Evolutionary conservation across 2,888 invertebrate genomes (phyloP).

Genomic region (Ophion ellenae): DNA sequence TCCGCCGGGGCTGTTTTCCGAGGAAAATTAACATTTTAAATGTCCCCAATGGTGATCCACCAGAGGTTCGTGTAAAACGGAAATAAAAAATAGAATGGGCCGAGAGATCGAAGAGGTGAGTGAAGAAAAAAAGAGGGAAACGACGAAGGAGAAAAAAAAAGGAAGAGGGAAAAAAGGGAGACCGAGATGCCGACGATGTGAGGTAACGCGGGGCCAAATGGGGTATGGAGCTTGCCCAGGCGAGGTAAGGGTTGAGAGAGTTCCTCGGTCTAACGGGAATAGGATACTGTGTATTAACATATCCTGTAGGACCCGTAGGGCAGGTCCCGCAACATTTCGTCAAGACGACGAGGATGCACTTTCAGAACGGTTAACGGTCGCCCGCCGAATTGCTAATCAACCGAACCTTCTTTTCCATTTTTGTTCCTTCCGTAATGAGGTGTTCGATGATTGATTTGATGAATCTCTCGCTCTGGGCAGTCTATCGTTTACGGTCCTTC

Average conservation of each 20-base stretch:
- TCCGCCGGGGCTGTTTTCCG: slow-evolving; percentile 59
- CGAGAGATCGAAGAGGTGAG: not conserved
- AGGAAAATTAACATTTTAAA: slow-evolving; percentile 79
- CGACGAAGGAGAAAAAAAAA: slow-evolving; percentile 10
- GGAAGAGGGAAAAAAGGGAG: slow-evolving; percentile 25
- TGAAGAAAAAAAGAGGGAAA: not conserved
- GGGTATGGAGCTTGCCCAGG: slow-evolving; percentile 8
- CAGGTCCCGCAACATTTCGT: slow-evolving; percentile 78
- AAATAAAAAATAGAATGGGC: not conserved
- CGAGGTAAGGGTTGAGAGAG: slow-evolving; percentile 67
- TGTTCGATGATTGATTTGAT: not conserved
- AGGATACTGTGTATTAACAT: slow-evolving; percentile 76
- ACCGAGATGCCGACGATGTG: not conserved
- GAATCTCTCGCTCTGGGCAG: no score
- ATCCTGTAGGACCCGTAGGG: slow-evolving; percentile 82
- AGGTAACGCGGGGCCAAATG: not conserved
- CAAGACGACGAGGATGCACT: slow-evolving; percentile 66
- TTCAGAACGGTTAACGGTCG: slow-evolving; percentile 79
- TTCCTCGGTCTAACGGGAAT: slow-evolving; percentile 62
- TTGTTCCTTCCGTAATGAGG: slow-evolving; percentile 1
- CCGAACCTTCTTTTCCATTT: slow-evolving; percentile 66
- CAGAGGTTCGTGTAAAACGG: not conserved
- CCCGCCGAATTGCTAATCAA: slow-evolving; percentile 78
- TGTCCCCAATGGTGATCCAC: slow-evolving; percentile 58
- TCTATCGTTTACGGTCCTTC: no score